Conservation (phyloP, 1,140 invertebrate species). For the Papilio xuthus region DNA sequence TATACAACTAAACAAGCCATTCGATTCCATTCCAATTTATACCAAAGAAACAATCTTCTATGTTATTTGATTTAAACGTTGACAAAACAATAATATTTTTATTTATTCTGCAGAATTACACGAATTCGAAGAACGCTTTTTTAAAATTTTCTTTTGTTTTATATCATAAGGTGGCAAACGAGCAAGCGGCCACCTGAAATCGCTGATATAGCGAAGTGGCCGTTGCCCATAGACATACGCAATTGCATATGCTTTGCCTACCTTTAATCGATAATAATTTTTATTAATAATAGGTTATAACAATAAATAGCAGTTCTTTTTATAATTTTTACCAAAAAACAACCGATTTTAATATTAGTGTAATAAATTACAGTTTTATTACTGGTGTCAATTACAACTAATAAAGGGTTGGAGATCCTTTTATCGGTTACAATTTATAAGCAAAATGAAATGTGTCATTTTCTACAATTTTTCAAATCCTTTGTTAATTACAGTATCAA, state of each 20-base stretch:
- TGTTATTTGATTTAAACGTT: neutral
- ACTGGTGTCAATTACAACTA: neutral
- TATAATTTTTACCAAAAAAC: too few relatives aligned
- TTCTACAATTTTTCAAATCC: constrained; percentile 3
- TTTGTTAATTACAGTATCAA: neutral
- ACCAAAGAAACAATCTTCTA: neutral
- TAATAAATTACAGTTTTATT: neutral
- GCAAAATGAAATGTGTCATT: neutral
- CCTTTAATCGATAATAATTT: too few relatives aligned
- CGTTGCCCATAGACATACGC: too few relatives aligned
- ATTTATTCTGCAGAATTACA: neutral
- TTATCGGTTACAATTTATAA: neutral
- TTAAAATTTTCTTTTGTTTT: too few relatives aligned
- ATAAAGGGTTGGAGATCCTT: neutral
- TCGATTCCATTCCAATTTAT: neutral
- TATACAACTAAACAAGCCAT: neutral
- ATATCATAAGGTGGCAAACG: too few relatives aligned
- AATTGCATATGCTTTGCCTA: too few relatives aligned
- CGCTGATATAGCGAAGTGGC: too few relatives aligned
- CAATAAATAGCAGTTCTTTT: too few relatives aligned
- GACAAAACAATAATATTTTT: neutral
- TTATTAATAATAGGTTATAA: too few relatives aligned
- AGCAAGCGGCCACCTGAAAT: too few relatives aligned
- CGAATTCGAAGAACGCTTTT: neutral
- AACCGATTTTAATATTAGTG: neutral